Base-by-base conservation (phyloP, 2,888 invertebrate genomes). In the Tipula confusa region DNA sequence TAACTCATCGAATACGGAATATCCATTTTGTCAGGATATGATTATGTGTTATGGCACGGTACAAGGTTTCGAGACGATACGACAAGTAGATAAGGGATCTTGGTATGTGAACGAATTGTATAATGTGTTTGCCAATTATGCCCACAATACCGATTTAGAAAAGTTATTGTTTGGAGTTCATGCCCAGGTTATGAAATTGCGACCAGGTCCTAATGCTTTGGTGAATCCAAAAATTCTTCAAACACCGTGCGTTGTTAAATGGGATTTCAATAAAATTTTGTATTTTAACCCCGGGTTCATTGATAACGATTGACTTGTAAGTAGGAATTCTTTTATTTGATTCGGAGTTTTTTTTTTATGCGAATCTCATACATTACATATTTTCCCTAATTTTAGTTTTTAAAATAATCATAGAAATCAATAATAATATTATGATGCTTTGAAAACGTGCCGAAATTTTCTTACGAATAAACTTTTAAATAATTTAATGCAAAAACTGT, bases 71-170 rank as follows among this genome's bases (percentile, higher is more conserved):
- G 31, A 29, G n/a, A 80, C 80, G 15, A 80, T 29, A 15, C 29
- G 80, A n/a, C n/a, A 80, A 80, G 29, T 31, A 15, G 13, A 80
- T 29, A 31, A 31, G 6, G 80, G 80, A 29, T 80, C 80, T 7
- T 80, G 80, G 80, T 80, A 80, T 80, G 31, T 80, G n/a, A 80
- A 13, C n/a, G 80, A 80, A 80, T 80, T 80, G n/a, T 80, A 80
- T 80, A 29, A 80, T n/a, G 80, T 31, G 7, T 29, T 80, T 29
- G 29, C 80, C 0, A 31, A 80, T 29, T 15, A 80, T 80, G 29
- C 80, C 15, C 29, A 80, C 9, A 80, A 80, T 80, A 80, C 80
- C 13, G 80, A 80, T 29, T 29, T 80, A 7, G 80, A 80, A 3
- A 31, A 15, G 15, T 15, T 80, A 29, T n/a, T 80, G 64, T 24